These are phyloP conservation scores for Rhagium mordax DNA, from an alignment of 2,888 invertebrate genomes.

Conservation along the genomic window DNA sequence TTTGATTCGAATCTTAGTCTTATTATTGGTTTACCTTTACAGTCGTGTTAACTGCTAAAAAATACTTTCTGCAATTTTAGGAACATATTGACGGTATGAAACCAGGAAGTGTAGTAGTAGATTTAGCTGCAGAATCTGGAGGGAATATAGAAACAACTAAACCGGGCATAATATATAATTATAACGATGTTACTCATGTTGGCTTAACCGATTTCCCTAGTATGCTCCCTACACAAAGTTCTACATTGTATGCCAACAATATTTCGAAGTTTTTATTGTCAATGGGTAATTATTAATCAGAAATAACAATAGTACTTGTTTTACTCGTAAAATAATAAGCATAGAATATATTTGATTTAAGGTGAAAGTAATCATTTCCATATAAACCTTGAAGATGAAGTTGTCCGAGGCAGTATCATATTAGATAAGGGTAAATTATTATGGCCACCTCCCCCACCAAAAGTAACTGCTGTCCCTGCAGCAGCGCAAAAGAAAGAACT, in stretches of 20 bases:
- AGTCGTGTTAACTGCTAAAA: too few species aligned
- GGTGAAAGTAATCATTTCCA: conserved; percentile 85
- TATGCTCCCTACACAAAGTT: conserved; percentile 88
- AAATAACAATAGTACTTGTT: too few species aligned
- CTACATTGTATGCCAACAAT: conserved; percentile 92
- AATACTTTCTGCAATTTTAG: too few species aligned
- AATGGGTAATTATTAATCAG: conserved; percentile 74
- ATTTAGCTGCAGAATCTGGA: conserved; percentile 91
- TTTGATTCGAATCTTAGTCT: too few species aligned
- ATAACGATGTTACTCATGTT: conserved; percentile 88
- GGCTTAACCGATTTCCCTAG: conserved; percentile 90
- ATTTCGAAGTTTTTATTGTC: conserved; percentile 89
- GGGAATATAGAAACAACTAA: conserved; percentile 88
- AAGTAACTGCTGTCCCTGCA: conserved; percentile 69
- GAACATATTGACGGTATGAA: conserved; percentile 87
- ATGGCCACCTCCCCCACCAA: conserved; percentile 85
- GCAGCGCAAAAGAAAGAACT: conserved; percentile 67
- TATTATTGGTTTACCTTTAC: too few species aligned
- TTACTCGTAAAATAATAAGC: not conserved
- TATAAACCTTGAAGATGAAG: conserved; percentile 88
- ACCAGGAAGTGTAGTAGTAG: conserved; percentile 91
- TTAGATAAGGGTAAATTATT: conserved; percentile 81
- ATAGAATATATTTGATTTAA: conserved; percentile 58
- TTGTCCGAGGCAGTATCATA: conserved; percentile 87
- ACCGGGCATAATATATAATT: conserved; percentile 82